These are phyloP conservation scores for Drosophila rhopaloa DNA, from an alignment of 1,140 invertebrate species.

Conservation along the genomic window DNA sequence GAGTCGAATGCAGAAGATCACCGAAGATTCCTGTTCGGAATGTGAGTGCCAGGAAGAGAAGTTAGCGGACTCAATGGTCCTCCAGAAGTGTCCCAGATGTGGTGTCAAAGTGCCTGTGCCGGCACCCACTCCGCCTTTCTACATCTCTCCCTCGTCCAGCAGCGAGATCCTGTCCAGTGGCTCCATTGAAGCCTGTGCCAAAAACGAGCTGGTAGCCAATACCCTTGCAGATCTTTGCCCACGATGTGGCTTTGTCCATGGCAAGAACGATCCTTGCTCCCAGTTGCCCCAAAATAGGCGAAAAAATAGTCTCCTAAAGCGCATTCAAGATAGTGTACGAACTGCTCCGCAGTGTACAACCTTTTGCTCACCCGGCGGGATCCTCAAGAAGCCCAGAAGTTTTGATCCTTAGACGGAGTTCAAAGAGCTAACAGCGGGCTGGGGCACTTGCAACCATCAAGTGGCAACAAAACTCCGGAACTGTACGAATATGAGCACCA, in stretches of 20 bases:
- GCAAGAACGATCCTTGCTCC: background rate
- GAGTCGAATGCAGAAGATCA: constrained; percentile 16
- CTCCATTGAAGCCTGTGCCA: constrained; percentile 48
- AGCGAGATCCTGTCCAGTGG: constrained; percentile 10
- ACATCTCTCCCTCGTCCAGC: background rate
- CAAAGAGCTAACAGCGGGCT: background rate
- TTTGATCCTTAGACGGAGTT: constrained; percentile 1
- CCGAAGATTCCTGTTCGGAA: background rate
- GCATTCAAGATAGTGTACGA: constrained; percentile 9
- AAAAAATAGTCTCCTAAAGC: background rate
- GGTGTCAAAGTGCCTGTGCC: constrained; percentile 9
- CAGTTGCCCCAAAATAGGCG: background rate
- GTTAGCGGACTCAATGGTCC: background rate
- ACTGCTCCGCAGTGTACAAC: background rate
- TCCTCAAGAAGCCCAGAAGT: background rate
- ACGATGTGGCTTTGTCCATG: constrained; percentile 44
- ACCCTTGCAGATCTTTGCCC: constrained; percentile 31
- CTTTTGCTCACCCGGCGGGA: constrained; percentile 9
- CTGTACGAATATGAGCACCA: constrained; percentile 31
- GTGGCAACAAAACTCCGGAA: constrained; percentile 24
- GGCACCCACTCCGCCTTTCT: background rate
- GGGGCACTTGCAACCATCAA: constrained; percentile 2
- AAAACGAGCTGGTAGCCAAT: constrained; percentile 11
- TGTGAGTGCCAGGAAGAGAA: background rate
- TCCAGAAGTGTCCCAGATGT: constrained; percentile 28